Conservation (phyloP, 1,140 invertebrate genomes). For the Pygmarrhopalites habei region DNA sequence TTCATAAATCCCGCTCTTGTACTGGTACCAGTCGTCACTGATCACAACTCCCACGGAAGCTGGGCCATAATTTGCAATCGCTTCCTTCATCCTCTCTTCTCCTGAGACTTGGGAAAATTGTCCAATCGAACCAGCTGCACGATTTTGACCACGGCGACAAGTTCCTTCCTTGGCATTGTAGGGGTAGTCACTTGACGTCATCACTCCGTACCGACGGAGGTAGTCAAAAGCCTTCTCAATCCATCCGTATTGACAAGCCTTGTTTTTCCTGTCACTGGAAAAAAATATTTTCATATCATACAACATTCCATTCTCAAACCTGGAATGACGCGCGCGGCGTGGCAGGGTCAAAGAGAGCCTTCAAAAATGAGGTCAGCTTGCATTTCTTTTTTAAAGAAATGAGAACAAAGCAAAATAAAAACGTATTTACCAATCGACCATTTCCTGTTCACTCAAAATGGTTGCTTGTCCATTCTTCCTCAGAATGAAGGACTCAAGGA, state of each 20-base stretch:
- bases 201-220: background rate
- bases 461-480: too few species aligned
- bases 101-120: too few species aligned
- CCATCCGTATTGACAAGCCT: background rate
- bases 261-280: constrained; percentile 8
- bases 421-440: constrained; percentile 14
- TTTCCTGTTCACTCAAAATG: constrained; percentile 26
- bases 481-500: too few species aligned
- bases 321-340: too few species aligned
- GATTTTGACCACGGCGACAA: background rate
- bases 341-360: too few species aligned
- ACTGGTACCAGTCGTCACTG: background rate
- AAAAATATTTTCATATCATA: too few species aligned
- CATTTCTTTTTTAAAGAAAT: too few species aligned
- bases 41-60: constrained; percentile 3
- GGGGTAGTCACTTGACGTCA: background rate
- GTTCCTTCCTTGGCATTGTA: background rate
- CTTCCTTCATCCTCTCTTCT: constrained; percentile 3
- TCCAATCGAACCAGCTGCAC: too few species aligned
- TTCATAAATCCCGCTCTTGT: constrained; percentile 18
- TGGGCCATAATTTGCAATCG: constrained; percentile 5
- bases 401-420: too few species aligned
- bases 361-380: too few species aligned
- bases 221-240: constrained; percentile 4
- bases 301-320: too few species aligned